Evolutionary conservation across 2,113 vertebrate species (phyloP).

Genomic region (Stigmatopora argus): DNA sequence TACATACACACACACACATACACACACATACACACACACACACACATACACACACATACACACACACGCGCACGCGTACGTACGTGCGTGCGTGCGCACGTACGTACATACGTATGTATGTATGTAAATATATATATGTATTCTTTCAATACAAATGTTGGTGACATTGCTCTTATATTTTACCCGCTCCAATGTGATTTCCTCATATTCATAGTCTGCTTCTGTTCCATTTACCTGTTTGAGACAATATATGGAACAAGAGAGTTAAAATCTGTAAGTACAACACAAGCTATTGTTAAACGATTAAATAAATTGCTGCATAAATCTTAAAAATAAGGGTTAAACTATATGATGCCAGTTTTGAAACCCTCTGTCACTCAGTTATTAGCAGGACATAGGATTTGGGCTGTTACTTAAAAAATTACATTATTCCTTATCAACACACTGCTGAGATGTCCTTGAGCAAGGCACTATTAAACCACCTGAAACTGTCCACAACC

Average conservation of each 20-base stretch:
- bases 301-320: too few relatives aligned
- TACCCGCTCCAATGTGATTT: constrained; percentile 65
- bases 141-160: background rate
- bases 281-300: constrained; percentile 1
- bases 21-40: too few relatives aligned
- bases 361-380: background rate
- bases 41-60: too few relatives aligned
- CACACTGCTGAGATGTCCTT: background rate
- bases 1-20: too few relatives aligned
- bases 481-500: background rate
- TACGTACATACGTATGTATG: too few relatives aligned
- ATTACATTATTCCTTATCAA: background rate
- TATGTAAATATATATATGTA: too few relatives aligned
- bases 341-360: background rate
- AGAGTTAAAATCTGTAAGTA: background rate
- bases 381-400: background rate
- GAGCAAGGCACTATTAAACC: background rate
- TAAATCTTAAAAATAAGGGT: background rate
- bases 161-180: constrained; percentile 9
- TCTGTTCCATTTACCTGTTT: constrained; percentile 63
- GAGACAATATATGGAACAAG: background rate
- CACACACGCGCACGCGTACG: too few relatives aligned
- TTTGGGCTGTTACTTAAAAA: background rate
- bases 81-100: too few relatives aligned
- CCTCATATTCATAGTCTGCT: constrained; percentile 67